Evolutionary conservation across 1,140 invertebrate species (phyloP), one percentile per base, ranked within the genome.

Genomic region (Drosophila nikananu): DNA sequence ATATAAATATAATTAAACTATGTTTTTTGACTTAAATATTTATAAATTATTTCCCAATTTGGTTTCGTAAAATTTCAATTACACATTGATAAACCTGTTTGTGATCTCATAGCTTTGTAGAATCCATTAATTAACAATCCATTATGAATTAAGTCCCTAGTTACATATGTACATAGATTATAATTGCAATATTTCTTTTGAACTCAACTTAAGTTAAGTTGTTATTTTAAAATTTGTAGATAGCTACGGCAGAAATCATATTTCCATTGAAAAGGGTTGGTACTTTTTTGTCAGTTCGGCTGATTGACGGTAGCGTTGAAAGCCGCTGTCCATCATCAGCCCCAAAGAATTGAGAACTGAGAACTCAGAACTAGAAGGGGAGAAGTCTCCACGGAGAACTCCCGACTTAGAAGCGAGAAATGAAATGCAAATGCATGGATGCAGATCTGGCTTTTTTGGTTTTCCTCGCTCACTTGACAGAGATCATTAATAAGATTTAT

Each of bases 401-500:
- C 54, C 13, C 32, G 55, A 51, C 70, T 73, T 60, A 59, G 67
- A 60, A 61, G 57, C 51, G 64, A 58, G 46, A 65, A 48, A 76
- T 62, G 74, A 82, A 73, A 82, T 77, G 46, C 55, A 41, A 75
- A 41, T 63, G 59, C 42, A 39, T 63, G 44, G 57, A 77, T 82
- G 80, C 63, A 55, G 57, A 82, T 82, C 58, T 63, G 39, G 49
- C 19, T 39, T 55, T 46, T 39, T 55, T 42, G 55, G 30, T 68
- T 58, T 51, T 59, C 77, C 66, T 51, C 59, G 64, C 67, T 79
- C 44, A 92, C 80, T 90, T 92, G 90, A 92, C 90, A 91, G 55
- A 91, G 82, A 92, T 90, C 90, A 92, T 92, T 92, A 90, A 92
- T 83, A 92, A 90, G 90, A 92, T 92, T 91, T 91, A 92, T 92